These are phyloP conservation scores for Escarpia spicata DNA, from an alignment of 2,888 invertebrate genomes.

Conservation along the genomic window DNA sequence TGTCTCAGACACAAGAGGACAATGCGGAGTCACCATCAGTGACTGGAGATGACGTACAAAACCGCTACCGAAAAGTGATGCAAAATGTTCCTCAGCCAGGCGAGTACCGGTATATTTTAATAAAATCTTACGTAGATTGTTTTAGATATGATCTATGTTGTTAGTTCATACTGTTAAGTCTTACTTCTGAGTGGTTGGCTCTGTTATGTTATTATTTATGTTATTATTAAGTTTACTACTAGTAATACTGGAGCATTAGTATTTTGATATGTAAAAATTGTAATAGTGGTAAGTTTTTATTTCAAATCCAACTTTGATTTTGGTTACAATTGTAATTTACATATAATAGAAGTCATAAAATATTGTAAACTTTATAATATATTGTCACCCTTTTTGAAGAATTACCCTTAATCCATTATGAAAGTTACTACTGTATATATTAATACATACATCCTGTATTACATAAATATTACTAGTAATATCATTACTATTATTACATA, in stretches of 20 bases:
- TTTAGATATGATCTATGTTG: neutral
- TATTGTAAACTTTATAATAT: no score
- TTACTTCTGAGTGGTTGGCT: no score
- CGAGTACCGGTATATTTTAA: conserved; percentile 30
- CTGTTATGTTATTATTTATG: no score
- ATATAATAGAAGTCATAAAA: no score
- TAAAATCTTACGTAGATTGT: neutral
- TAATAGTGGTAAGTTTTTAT: neutral
- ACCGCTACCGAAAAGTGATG: conserved; percentile 45
- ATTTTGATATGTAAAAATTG: neutral
- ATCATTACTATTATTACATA: no score
- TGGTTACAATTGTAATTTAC: no score
- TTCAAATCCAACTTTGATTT: neutral
- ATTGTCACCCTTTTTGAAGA: no score
- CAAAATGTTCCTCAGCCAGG: conserved; percentile 60
- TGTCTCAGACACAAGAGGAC: neutral
- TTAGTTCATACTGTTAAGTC: neutral
- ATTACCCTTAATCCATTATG: no score
- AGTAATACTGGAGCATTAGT: neutral
- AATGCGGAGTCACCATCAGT: neutral
- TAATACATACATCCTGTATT: no score
- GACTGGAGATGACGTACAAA: neutral
- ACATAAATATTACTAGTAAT: no score
- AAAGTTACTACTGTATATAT: no score
- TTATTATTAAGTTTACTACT: no score